A percentile compares a stretch with the other conserved stretches of the same genome.
These are phyloP conservation scores for Harmothoe impar DNA, from an alignment of 2,888 invertebrate genomes.

Conservation along the genomic window DNA sequence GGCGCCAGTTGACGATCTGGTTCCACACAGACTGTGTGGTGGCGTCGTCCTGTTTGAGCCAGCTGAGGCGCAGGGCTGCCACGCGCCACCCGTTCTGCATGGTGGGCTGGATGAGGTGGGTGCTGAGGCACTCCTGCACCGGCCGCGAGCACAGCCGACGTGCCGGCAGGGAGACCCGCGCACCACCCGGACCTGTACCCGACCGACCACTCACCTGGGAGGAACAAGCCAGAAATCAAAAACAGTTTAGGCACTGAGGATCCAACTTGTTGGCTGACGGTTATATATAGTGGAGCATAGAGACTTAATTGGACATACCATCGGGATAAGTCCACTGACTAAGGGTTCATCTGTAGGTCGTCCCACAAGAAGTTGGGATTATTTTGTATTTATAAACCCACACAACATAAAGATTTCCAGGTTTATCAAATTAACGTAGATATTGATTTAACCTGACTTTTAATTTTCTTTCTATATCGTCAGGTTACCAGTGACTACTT, in stretches of 20 bases:
- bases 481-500: too few relatives aligned
- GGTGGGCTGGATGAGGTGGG: neutral
- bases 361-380: too few relatives aligned
- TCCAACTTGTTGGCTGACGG: too few relatives aligned
- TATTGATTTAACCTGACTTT: too few relatives aligned
- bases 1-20: conserved; percentile 23
- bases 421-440: too few relatives aligned
- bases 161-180: neutral
- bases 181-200: neutral
- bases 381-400: too few relatives aligned
- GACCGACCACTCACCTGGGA: conserved; percentile 3
- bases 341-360: too few relatives aligned
- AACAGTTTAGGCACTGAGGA: neutral
- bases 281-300: too few relatives aligned
- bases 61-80: conserved; percentile 22
- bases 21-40: conserved; percentile 25
- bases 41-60: conserved; percentile 36
- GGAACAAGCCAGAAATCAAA: neutral
- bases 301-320: too few relatives aligned
- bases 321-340: too few relatives aligned
- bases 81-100: neutral
- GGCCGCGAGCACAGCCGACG: neutral
- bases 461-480: too few relatives aligned
- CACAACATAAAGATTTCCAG: too few relatives aligned
- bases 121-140: conserved; percentile 13